Conservation (phyloP, 2,797 vertebrate species). For the Poeciliopsis infans region DNA sequence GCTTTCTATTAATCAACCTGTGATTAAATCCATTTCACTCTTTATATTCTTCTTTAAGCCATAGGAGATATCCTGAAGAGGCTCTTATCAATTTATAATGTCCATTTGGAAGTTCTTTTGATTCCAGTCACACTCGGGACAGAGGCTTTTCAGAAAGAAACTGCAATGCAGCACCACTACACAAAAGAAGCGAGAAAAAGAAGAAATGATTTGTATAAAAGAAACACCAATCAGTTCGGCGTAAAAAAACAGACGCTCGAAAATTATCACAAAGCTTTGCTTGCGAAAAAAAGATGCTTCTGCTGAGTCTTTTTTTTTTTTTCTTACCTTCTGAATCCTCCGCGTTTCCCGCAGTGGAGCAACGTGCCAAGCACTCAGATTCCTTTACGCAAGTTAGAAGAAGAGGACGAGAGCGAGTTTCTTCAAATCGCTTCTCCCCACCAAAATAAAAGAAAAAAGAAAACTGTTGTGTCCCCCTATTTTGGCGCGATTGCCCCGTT, state of each 20-base stretch:
- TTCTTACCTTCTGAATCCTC: constrained; percentile 73
- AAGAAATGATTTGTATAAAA: neutral
- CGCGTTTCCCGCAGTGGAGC: constrained; percentile 77
- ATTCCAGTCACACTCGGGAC: constrained; percentile 81
- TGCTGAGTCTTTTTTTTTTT: constrained; percentile 35
- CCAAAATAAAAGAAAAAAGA: neutral
- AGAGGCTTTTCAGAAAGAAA: constrained; percentile 77
- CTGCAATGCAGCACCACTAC: constrained; percentile 85
- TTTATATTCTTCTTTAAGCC: constrained; percentile 14
- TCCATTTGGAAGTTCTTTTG: constrained; percentile 61
- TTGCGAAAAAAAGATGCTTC: constrained; percentile 22
- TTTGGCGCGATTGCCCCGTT: constrained; percentile 20
- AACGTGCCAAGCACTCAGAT: constrained; percentile 78
- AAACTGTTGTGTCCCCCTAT: constrained; percentile 12
- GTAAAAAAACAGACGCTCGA: constrained; percentile 44
- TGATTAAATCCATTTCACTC: constrained; percentile 73
- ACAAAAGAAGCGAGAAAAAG: constrained; percentile 68
- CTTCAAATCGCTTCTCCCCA: constrained; percentile 57
- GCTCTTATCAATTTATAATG: constrained; percentile 52
- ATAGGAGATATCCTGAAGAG: constrained; percentile 43
- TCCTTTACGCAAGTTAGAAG: constrained; percentile 76
- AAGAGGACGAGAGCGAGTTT: constrained; percentile 59
- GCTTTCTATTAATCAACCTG: constrained; percentile 58
- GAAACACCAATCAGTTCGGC: constrained; percentile 57
- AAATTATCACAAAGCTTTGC: constrained; percentile 40